Base-by-base conservation (phyloP, 1,140 invertebrate species). In the Amyelois transitella region DNA sequence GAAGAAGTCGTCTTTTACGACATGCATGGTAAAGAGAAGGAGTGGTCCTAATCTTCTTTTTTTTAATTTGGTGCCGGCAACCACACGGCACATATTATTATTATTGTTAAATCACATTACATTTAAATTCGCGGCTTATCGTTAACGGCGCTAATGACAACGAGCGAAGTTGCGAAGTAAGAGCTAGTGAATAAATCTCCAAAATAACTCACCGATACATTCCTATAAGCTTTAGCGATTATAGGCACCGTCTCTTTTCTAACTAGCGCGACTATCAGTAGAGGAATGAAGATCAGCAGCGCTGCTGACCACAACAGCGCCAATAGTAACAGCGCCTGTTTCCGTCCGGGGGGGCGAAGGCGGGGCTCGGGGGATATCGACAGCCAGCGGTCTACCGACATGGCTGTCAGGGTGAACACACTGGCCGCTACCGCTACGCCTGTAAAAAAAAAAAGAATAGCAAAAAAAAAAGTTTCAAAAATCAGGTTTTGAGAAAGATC, bases 351-450 rank as follows among this genome's bases (percentile, higher is more conserved):
- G 10, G 92, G 88, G 10, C 81, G 67, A 57, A 93, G 90, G 12
- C 91, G 89, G 55, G 94, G 93, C 0, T 93, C 93, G 62, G 93
- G 92, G 6, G 92, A 88, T 28, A 95, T 94, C 1, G 94, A 94
- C 18, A 95, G 75, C 76, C 92, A 94, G 22, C 94, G 88, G 66
- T 95, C 94, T 5, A 95, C 88, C 49, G 93, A 94, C 92, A 95
- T 94, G 0, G 92, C 92, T 0, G 92, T 93, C 38, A 95, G 92
- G 0, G 94, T 95, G 73, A 94, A 94, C 17, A 95, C 92, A 60
- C 93, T 94, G 1, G 93, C 92, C 5, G 92, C 92, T 4, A 95
- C 94, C 2, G 93, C 91, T 14, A 95, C 92, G 56, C 93, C 94
- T 95, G 82, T 7, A 77, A 77, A 51, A 65, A 53, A 58, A 8